These are phyloP conservation scores for Falcunculus frontatus DNA, from an alignment of 2,113 vertebrate genomes.

Conservation along the genomic window DNA sequence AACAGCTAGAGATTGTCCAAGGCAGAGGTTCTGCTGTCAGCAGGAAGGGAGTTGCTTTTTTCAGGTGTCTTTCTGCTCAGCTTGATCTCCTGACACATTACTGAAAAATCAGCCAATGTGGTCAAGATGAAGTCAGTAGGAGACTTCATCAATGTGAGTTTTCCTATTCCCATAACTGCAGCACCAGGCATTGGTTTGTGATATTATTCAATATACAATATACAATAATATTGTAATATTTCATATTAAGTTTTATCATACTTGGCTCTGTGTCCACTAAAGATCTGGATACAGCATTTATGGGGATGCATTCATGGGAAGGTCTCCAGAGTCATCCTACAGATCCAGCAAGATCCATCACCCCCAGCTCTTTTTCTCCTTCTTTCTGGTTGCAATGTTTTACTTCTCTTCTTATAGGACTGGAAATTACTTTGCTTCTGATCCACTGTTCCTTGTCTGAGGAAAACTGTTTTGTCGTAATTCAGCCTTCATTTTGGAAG, in stretches of 20 bases:
- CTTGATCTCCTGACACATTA: not conserved
- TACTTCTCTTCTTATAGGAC: not conserved
- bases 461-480: not conserved
- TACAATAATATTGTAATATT: not conserved
- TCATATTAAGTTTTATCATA: not conserved
- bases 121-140: not conserved
- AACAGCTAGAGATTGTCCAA: slow-evolving; percentile 20
- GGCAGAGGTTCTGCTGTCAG: slow-evolving; percentile 20
- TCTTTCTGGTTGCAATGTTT: not conserved
- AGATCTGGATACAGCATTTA: not conserved
- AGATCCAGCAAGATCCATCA: not conserved
- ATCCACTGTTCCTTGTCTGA: not conserved
- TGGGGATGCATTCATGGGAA: not conserved
- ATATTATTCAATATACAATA: not conserved
- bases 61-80: not conserved
- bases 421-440: not conserved
- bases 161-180: not conserved
- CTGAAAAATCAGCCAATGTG: not conserved
- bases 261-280: not conserved
- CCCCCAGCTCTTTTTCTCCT: not conserved
- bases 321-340: not conserved
- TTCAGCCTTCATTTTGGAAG: not conserved
- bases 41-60: not conserved
- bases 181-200: rapidly evolving
- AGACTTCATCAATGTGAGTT: not conserved